Base-by-base conservation (phyloP, 2,113 vertebrate genomes). In the Megaptera novaeangliae region DNA sequence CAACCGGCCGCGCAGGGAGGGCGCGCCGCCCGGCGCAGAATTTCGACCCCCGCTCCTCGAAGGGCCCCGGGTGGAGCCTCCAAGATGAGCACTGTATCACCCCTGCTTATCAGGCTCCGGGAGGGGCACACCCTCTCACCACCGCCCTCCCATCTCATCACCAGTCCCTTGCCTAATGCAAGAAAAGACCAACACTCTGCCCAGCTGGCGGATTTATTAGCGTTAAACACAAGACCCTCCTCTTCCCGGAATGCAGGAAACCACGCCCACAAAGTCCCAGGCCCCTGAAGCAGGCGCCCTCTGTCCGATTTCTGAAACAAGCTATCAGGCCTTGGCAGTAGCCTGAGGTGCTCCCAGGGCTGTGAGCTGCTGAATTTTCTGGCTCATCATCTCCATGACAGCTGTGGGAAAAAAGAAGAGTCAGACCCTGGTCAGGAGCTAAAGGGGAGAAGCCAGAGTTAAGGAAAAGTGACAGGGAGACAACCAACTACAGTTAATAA, bases 341-440 rank as follows among this genome's bases (percentile, higher is more conserved):
- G 98, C 98, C 89, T 99, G 99, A 27, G 99, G 95, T 2, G 99
- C 71, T 52, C 99, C 99, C 92, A 99, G 98, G 64, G 98, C 99
- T n/a, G 99, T 98, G 94, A 99, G 98, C 59, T 99, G 99, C 98
- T 99, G 99, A 96, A 99, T 99, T 98, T 99, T 99, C 98, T 99
- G 98, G 96, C 99, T 99, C 99, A 99, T 99, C 96, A 99, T 99
- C 97, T 99, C 99, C 95, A 99, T 98, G 90, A 99, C 99, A 85
- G 99, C 99, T 99, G 98, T 6, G 55, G 97, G 39, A 97, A 29
- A 97, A 61, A 55, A 95, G n/a, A 88, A 36, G 52, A 39, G 18
- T 96, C 49, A 97, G 64, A 88, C 5, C 46, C 18, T 41, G 34
- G 39, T 83, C 44, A 92, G 68, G 23, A 66, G 25, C 39, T n/a